Conservation (phyloP, 2,888 invertebrate genomes). For the Lithosia quadra region DNA sequence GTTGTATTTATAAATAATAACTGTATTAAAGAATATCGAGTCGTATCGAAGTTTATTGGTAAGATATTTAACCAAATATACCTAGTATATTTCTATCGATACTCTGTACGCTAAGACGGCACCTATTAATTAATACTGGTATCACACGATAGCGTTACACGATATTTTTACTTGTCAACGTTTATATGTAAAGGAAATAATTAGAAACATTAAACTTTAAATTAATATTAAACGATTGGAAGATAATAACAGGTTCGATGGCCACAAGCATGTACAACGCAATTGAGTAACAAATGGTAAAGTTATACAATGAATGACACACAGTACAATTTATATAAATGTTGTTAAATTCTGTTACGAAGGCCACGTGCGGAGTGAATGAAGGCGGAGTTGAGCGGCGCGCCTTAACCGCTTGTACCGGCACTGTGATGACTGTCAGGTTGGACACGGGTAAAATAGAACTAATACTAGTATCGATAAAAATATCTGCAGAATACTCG, state of each 20-base stretch:
- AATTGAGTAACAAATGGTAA: slow-evolving; percentile 29
- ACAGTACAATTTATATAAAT: slow-evolving; percentile 31
- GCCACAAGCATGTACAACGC: slow-evolving; percentile 24
- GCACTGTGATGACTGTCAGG: slow-evolving; percentile 15
- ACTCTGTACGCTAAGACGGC: not conserved
- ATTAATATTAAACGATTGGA: slow-evolving; percentile 1
- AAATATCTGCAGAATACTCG: not conserved
- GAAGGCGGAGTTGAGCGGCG: slow-evolving; percentile 14
- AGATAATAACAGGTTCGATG: not conserved
- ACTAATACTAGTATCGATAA: not conserved
- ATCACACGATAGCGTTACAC: not conserved
- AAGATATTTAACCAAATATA: not conserved
- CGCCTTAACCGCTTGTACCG: slow-evolving; percentile 13
- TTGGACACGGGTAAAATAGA: not conserved
- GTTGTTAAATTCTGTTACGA: slow-evolving; percentile 53
- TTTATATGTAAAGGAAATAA: slow-evolving; percentile 4
- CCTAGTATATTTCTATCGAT: not conserved
- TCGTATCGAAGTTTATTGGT: not conserved
- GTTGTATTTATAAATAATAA: not conserved
- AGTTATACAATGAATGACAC: slow-evolving; percentile 24
- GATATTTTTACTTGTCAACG: not conserved
- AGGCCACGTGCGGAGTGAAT: slow-evolving; percentile 52
- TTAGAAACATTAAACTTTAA: not conserved
- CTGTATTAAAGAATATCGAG: not conserved
- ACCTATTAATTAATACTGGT: slow-evolving; percentile 5